Evolutionary conservation across 2,888 invertebrate species (phyloP), one percentile per base, ranked within the genome.

Genomic region (Idaea dimidiata): DNA sequence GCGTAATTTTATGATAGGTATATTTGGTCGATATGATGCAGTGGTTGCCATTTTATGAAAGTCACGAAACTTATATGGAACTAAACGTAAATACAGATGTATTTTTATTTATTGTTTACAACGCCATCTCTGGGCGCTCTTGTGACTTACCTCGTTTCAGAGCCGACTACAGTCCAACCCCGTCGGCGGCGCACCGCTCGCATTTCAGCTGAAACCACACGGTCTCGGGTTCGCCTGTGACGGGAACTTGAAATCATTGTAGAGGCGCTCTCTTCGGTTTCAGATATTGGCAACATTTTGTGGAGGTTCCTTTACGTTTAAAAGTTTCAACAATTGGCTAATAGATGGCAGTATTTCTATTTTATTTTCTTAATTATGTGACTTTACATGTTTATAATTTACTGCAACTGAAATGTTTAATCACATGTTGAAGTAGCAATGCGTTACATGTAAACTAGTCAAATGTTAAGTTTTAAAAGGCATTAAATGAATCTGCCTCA

Each of bases 131-230:
- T 74, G 64, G 70, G 60, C n/a, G 17, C 2, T 16, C 33, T 7
- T 32, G 8, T 59, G 59, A 83, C 88, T 93, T 87, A 95, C 96
- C 95, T 94, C 77, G 95, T 92, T 93, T 96, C 96, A 71, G 95
- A 95, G 72, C 96, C 96, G 64, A 96, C 94, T 59, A 96, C 96
- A 5, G 96, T 96, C 96, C 96, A 96, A 57, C 96, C 96, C 59
- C 96, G 92, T 58, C 94, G 89, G 62, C 96, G 94, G 60, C 95
- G 86, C 18, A 92, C 83, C 43, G 92, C 89, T 63, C 92, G 85
- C 76, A 85, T 83, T 84, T 92, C 92, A 76, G 92, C 90, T 64
- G 91, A 83, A 65, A 90, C 87, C 63, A 89, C 80, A 18, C 91
- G 87, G 69, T 91, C 91, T 54, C 91, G 86, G 14, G 86, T 87